phyloP scores from a whole-genome alignment of 2,888 invertebrate genomes.

The Psylliodes chrysocephalus region DNA sequence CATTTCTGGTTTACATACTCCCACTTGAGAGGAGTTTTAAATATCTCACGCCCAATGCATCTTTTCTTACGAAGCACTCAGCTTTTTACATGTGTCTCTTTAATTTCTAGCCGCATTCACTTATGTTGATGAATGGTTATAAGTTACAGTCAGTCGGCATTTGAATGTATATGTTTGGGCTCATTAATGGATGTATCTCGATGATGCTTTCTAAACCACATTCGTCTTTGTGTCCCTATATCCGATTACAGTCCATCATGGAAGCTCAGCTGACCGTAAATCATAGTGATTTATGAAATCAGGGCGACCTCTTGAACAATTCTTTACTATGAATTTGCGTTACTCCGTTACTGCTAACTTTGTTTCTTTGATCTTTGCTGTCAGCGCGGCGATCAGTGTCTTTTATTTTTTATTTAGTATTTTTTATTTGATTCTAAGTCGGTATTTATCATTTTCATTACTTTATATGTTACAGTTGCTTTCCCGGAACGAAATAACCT shows the following conservation, averaged over 20 bases:
- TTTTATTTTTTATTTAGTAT: conserved; percentile 5
- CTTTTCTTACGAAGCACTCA: conserved; percentile 43
- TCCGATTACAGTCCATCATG: conserved; percentile 35
- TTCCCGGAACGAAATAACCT: conserved; percentile 15
- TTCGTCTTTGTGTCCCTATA: conserved; percentile 36
- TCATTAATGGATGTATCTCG: conserved; percentile 49
- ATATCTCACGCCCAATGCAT: conserved; percentile 55
- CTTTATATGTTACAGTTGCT: conserved; percentile 17
- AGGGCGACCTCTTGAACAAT: conserved; percentile 39
- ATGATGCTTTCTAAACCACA: conserved; percentile 43
- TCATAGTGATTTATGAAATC: conserved; percentile 42
- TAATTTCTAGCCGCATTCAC: conserved; percentile 56
- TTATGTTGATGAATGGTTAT: conserved; percentile 50
- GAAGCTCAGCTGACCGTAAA: conserved; percentile 38
- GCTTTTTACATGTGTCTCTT: conserved; percentile 54
- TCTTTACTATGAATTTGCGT: conserved; percentile 34
- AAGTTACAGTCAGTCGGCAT: conserved; percentile 48
- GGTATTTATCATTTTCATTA: conserved; percentile 23
- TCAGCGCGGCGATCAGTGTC: conserved; percentile 18
- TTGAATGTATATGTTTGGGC: conserved; percentile 56
- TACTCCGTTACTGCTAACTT: too few relatives aligned
- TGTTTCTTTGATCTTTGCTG: conserved; percentile 31
- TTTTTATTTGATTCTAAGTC: conserved; percentile 22
- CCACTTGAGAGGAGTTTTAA: conserved; percentile 52
- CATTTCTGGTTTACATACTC: conserved; percentile 56